Evolutionary conservation across 1,140 invertebrate genomes (phyloP), one percentile per base, ranked within the genome.

Genomic region (Drosophila truncata): DNA sequence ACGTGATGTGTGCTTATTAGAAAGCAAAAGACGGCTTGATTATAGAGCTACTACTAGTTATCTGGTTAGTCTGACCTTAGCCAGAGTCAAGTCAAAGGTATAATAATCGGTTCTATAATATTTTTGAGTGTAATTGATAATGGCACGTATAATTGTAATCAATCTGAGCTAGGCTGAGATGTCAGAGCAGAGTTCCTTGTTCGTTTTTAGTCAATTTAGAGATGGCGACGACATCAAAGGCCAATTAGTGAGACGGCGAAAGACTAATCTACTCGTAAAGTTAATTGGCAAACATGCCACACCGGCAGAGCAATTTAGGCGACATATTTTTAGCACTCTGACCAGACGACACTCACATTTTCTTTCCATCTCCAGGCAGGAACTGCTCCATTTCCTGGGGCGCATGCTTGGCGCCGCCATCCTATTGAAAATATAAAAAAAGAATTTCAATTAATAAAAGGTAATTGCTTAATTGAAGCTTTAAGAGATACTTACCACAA

Each of bases 321-420:
- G 73, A 41, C 29, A 65, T 66, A 76, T 76, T 66, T 76, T 76
- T 76, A 76, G 72, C 72, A 31, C 44, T 39, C 11, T 77, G 50
- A 54, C 41, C 54, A 20, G 25, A 33, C 29, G 25, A 33, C 29
- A 92, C 91, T 91, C 49, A 92, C 91, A 83, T 92, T 31, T 69
- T 80, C 57, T 79, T 52, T 54, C 78, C 77, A 31, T 76, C 95
- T 78, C 94, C 93, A 23, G 95, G 95, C 31, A 96, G 87, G 75
- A 96, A 96, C 58, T 95, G 95, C 72, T 96, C 95, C 93, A 95
- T 92, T 91, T 96, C 95, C 80, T 93, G 93, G 49, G 92, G 78
- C 42, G 84, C 86, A 88, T 78, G 77, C 60, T 91, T 91, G 50
- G 75, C 70, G 60, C 83, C 81, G 67, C 83, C 79, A 46, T 92